Evolutionary conservation across 2,113 vertebrate species (phyloP), one percentile per base, ranked within the genome.

Genomic region (Uropsilus gracilis): DNA sequence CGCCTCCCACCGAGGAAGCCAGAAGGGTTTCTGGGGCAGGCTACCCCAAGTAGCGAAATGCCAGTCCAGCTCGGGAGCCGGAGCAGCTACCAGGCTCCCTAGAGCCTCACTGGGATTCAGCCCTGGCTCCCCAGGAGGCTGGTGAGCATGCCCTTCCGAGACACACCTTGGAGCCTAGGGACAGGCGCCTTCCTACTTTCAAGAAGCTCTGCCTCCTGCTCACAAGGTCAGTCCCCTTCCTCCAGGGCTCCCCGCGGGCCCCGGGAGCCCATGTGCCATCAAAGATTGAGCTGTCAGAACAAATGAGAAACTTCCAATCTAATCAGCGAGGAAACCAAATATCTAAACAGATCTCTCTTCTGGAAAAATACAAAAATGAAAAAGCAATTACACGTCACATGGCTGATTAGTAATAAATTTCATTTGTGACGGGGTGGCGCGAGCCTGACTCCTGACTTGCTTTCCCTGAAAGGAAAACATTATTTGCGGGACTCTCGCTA

Each of bases 301-400:
- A 89, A 95, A 89, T 94, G n/a, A 87, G 88, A 89, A 90, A 81
- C 63, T 69, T 94, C 90, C 72, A 59, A 75, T 63, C 46, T 82
- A 61, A 86, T 95, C 95, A 82, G 50, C 39, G 66, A 94, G 66
- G 48, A 50, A 93, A 94, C 71, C 66, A 82, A 93, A 55, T 73
- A 95, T 71, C 81, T 88, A 90, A 85, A 96, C 90, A 96, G 85
- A 84, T 50, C 95, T 87, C 66, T 96, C 92, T 73, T 61, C 81
- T 83, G 96, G 85, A 97, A 97, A 97, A 93, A 72, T 34, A 95
- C 94, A 71, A 96, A 95, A 94, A 95, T 90, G 95, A 78, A 97
- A 93, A 93, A 34, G 94, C 84, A 84, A 92, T 87, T 89, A 93
- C 85, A 77, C 4, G 0, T 96, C 95, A 94, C 92, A 89, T 24